Evolutionary conservation across 1,140 invertebrate genomes (phyloP).

Genomic region (Macrobrachium rosenbergii): DNA sequence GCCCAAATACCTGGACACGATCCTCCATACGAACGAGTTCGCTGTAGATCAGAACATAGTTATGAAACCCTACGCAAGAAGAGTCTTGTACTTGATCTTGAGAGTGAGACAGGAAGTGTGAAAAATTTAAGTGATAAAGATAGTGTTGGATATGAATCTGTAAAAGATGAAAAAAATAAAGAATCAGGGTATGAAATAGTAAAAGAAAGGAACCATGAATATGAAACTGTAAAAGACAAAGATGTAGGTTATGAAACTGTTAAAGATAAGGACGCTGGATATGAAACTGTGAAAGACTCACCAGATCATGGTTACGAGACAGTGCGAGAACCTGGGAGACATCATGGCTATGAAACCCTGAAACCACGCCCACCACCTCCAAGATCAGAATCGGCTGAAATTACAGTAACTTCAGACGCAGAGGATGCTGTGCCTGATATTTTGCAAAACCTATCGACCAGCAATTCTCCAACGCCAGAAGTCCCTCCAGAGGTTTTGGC

Average conservation of each 20-base stretch:
- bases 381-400: neutral
- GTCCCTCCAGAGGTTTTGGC: conserved; percentile 65
- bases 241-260: conserved; percentile 24
- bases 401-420: neutral
- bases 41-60: conserved; percentile 61
- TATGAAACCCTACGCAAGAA: conserved; percentile 64
- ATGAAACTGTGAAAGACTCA: conserved; percentile 39
- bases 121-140: conserved; percentile 43
- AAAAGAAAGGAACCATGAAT: conserved; percentile 56
- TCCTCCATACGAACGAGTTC: conserved; percentile 62
- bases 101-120: conserved; percentile 56
- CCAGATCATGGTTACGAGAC: conserved; percentile 50
- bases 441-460: conserved; percentile 43
- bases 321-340: conserved; percentile 16
- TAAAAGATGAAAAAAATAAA: conserved; percentile 41
- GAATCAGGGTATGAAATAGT: conserved; percentile 46
- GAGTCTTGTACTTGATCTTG: conserved; percentile 17
- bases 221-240: conserved; percentile 53
- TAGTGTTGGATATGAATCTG: conserved; percentile 62
- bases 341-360: conserved; percentile 56
- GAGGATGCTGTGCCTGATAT: conserved; percentile 61
- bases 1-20: conserved; percentile 43
- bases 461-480: neutral
- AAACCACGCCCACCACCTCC: conserved; percentile 42
- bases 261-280: conserved; percentile 37